Percentiles rank a stretch among this genome's conserved stretches.
Conservation (phyloP, 92 coral and sea anemone species). For the Virgularia gustaviana region DNA sequence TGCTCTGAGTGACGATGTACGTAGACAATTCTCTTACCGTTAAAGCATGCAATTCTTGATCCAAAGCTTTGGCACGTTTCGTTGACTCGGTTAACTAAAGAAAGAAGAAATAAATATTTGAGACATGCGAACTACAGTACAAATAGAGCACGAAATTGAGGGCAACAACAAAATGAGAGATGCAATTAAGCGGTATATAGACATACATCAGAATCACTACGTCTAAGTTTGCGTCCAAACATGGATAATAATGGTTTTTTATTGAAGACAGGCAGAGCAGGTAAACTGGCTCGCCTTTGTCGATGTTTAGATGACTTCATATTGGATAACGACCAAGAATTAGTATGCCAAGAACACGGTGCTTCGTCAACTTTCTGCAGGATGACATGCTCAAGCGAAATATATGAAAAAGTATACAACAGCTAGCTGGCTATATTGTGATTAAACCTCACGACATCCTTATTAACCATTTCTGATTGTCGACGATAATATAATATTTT, state of each 20-base stretch:
- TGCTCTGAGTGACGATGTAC: neutral
- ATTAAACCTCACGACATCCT: too few relatives aligned
- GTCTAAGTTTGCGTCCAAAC: neutral
- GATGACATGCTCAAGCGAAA: neutral
- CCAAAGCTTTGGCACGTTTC: slow-evolving; percentile 85
- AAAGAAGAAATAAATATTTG: neutral
- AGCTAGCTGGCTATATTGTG: too few relatives aligned
- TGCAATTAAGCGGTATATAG: too few relatives aligned
- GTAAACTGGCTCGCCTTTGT: slow-evolving; percentile 26
- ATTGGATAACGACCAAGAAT: neutral
- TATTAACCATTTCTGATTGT: too few relatives aligned
- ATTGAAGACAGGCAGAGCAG: slow-evolving; percentile 15
- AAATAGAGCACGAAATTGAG: too few relatives aligned
- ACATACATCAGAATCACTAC: slow-evolving; percentile 34
- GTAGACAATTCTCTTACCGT: slow-evolving; percentile 14
- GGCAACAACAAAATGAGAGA: neutral
- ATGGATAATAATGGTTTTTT: slow-evolving; percentile 21
- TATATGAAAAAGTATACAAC: neutral
- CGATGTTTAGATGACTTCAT: slow-evolving; percentile 22
- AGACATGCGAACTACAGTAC: too few relatives aligned
- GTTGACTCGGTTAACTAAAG: slow-evolving; percentile 93
- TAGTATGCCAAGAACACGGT: neutral
- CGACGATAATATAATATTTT: too few relatives aligned
- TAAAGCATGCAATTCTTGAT: slow-evolving; percentile 78
- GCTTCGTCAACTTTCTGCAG: neutral